Base-by-base conservation (phyloP, 2,797 vertebrate species). In the Fistularia commersonii region DNA sequence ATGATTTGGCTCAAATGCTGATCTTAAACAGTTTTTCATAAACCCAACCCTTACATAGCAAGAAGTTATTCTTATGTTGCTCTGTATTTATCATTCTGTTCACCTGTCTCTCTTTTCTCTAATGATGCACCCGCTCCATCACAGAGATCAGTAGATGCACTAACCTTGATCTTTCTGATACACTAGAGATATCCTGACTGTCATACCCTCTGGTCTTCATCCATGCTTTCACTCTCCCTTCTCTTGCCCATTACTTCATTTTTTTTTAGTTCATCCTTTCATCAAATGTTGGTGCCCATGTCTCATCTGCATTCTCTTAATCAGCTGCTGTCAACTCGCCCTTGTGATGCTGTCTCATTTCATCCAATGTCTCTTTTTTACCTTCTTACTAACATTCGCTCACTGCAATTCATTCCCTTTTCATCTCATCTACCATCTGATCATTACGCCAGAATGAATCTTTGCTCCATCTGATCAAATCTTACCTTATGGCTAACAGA, bases 251-350 rank as follows among this genome's bases (percentile, higher is more conserved):
- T 77, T 66, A 66, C 66, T 64, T 65, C 57, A 41, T 67, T 72
- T 78, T 72, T 66, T 69, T 84, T 81, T 54, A 56, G 59, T 65
- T 72, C 59, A 71, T 66, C 68, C 76, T 81, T 82, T 84, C 78
- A 85, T 88, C 80, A 83, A 74, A 77, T 46, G 41, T 72, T 55
- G 57, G 69, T 67, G 83, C 75, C 74, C 66, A 61, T 58, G 56
- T 72, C 80, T 87, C 66, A 85, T 86, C 70, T 81, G 81, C 76
- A 82, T 88, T 85, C 78, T 81, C 75, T 78, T 89, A 83, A 87
- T 88, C 86, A 85, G 65, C 61, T 61, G 69, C 85, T 68, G 79
- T 82, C 81, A 77, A 67, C 66, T 82, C 69, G 61, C 60, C 72
- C 80, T 71, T 80, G 68, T 86, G 81, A 84, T 86, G 76, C 66